These are phyloP conservation scores for Lytechinus pictus DNA, from an alignment of 35 echinoderm and acorn worm species.

Conservation along the genomic window DNA sequence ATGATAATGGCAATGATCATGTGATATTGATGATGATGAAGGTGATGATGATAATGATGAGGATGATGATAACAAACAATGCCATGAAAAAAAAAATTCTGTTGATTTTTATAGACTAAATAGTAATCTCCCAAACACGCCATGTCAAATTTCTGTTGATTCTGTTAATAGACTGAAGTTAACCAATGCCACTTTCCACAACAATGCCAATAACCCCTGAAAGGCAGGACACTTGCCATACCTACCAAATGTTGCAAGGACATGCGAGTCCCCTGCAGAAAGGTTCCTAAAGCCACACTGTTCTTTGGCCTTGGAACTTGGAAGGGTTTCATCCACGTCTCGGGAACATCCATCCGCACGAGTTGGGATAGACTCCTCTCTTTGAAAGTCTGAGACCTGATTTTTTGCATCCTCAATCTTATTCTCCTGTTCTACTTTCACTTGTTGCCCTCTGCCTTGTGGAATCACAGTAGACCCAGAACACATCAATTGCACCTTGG, in stretches of 20 bases:
- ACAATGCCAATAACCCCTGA: neutral
- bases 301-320: neutral
- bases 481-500: neutral
- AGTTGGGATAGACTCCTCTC: neutral
- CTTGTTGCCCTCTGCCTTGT: neutral
- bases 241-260: neutral
- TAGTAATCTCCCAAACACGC: too few species aligned
- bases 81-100: too few species aligned
- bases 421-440: neutral
- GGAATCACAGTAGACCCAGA: neutral
- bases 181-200: neutral
- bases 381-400: neutral
- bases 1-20: too few species aligned
- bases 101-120: too few species aligned
- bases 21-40: too few species aligned
- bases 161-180: neutral
- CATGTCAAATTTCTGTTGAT: too few species aligned
- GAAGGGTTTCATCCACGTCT: neutral
- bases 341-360: neutral
- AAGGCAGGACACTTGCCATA: neutral
- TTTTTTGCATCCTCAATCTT: neutral
- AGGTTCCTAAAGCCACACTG: neutral
- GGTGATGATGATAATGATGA: too few species aligned
- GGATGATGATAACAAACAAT: too few species aligned
- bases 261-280: neutral